Evolutionary conservation across 2,888 invertebrate genomes (phyloP).

Genomic region (Trisateles emortualis): DNA sequence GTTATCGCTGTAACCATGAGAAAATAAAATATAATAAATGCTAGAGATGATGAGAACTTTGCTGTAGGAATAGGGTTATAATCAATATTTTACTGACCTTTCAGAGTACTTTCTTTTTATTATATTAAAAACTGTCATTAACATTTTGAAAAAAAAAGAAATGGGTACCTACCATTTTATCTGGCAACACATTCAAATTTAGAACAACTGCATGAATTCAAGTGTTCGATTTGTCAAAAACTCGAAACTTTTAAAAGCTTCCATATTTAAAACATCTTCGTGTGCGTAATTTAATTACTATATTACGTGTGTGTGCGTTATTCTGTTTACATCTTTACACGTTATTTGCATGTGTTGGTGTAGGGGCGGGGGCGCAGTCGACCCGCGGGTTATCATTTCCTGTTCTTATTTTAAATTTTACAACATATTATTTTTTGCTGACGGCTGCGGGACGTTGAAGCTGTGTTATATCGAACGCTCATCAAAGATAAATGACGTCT

Average conservation of each 20-base stretch:
- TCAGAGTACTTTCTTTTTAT: too few relatives aligned
- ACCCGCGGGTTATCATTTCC: conserved; percentile 86
- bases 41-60: conserved; percentile 28
- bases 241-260: not conserved
- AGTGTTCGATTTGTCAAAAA: not conserved
- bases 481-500: not conserved
- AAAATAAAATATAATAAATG: conserved; percentile 9
- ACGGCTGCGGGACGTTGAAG: conserved; percentile 60
- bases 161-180: too few relatives aligned
- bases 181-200: too few relatives aligned
- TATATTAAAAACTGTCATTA: too few relatives aligned
- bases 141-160: too few relatives aligned
- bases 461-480: conserved; percentile 35
- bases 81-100: too few relatives aligned
- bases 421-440: conserved; percentile 78
- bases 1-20: conserved; percentile 63
- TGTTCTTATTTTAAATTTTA: conserved; percentile 85
- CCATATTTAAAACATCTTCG: conserved; percentile 11
- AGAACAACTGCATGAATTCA: too few relatives aligned
- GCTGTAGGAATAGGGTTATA: too few relatives aligned
- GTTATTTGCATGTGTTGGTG: conserved; percentile 59
- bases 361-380: conserved; percentile 67
- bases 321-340: conserved; percentile 42
- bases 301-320: conserved; percentile 45
- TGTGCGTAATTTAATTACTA: conserved; percentile 55